Conservation (phyloP, 2,113 vertebrate species). For the Laticauda colubrina region DNA sequence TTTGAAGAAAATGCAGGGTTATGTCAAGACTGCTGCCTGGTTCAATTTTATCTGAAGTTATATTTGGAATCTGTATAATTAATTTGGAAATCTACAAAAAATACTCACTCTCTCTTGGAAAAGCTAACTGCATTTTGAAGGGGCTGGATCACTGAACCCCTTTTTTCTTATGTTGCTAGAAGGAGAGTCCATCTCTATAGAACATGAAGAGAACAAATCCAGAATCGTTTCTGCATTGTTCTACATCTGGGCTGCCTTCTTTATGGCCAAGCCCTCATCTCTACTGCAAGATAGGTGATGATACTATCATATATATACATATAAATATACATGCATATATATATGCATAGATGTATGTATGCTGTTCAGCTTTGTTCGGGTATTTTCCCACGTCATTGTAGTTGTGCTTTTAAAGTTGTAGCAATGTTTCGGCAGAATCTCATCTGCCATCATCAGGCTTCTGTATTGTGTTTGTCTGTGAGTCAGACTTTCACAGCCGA, state of each 20-base stretch:
- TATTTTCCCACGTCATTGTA: no score
- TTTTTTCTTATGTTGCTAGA: background rate
- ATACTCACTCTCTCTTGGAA: background rate
- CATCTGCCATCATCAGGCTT: no score
- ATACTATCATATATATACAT: background rate
- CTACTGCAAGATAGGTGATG: background rate
- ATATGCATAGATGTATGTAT: no score
- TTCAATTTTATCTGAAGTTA: background rate
- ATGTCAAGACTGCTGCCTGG: background rate
- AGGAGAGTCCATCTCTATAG: background rate
- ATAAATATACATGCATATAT: no score
- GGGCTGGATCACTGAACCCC: background rate
- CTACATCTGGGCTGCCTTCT: conserved; percentile 11
- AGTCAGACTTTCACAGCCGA: no score
- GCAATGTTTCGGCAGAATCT: no score
- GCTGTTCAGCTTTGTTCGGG: no score
- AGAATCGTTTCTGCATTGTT: background rate
- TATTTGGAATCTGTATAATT: background rate
- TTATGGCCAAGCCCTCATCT: background rate
- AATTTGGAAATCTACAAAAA: background rate
- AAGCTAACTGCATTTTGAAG: background rate
- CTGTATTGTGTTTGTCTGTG: no score
- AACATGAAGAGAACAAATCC: background rate
- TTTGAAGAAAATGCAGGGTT: background rate
- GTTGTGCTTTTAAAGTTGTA: no score